Evolutionary conservation across 2,113 vertebrate genomes (phyloP).

Genomic region (Chloropsis hardwickii): DNA sequence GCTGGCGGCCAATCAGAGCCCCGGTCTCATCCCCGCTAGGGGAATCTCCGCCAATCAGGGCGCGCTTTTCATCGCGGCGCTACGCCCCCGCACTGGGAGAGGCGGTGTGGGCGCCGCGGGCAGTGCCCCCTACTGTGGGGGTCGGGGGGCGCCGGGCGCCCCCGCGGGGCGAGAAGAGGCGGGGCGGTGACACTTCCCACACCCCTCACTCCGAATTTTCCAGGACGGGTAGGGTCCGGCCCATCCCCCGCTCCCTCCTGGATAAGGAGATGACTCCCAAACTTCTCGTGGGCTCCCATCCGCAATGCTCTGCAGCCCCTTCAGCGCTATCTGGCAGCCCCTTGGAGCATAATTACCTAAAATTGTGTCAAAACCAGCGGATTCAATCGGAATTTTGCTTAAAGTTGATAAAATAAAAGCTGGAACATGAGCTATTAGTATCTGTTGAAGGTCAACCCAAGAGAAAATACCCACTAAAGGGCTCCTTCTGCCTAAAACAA

Average conservation of each 20-base stretch:
- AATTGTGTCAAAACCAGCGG: accelerated
- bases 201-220: accelerated
- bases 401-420: background rate
- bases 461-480: background rate
- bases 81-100: background rate
- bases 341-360: accelerated
- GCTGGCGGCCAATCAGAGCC: background rate
- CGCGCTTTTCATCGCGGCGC: background rate
- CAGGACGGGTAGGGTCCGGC: accelerated
- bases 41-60: background rate
- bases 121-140: background rate
- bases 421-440: background rate
- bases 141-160: background rate
- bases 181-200: accelerated
- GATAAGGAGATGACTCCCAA: accelerated
- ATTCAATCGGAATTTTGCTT: background rate
- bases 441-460: accelerated
- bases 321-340: too few relatives aligned
- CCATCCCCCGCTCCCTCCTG: accelerated
- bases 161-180: background rate
- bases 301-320: accelerated
- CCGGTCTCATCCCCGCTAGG: background rate
- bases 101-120: background rate
- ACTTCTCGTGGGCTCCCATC: accelerated
- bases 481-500: background rate